Base-by-base conservation (phyloP, 2,797 vertebrate genomes). In the Allobates femoralis region DNA sequence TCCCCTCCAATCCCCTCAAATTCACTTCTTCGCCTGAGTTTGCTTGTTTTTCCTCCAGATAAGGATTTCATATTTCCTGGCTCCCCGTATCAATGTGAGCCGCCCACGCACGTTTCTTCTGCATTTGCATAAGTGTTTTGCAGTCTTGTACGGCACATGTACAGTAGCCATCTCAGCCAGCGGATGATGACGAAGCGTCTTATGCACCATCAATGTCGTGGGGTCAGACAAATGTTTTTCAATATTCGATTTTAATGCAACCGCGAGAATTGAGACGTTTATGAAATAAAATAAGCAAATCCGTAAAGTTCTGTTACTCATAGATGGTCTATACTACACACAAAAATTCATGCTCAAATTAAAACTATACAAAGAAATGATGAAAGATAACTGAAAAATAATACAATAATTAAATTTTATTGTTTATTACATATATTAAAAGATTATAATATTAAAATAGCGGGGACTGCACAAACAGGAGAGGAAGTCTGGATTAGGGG, bases 101-200 rank as follows among this genome's bases (percentile, higher is more conserved):
- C 69, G 23, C 69, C 69, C n/a, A 73, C 69, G 12, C 69, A 73
- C 37, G 7, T 46, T 73, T 73, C 69, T 73, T 73, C 41, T 73
- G 32, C 34, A 73, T 73, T 73, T 73, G 34, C 69, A 73, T 30
- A 69, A 73, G 69, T 73, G 69, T 73, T 73, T 73, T 73, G 21
- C 69, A 73, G 37, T 10, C 11, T 73, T 41, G 10, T 37, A 14
- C 69, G 5, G 69, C 37, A 46, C 19, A 73, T 46, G 34, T 73
- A 73, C 69, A 73, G 37, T 73, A 41, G 69, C 69, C 69, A 73
- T 73, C 69, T 73, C 37, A 23, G 21, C n/a, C 21, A 46, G 19
- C 19, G 46, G 69, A 73, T 69, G 64, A 19, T 67, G 67, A 69
- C 69, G n/a, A 73, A 73, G 67, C 67, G 19, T 73, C 69, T n/a